These are phyloP conservation scores for Brachionus koreanus DNA, from an alignment of 1,140 invertebrate genomes.

Conservation along the genomic window DNA sequence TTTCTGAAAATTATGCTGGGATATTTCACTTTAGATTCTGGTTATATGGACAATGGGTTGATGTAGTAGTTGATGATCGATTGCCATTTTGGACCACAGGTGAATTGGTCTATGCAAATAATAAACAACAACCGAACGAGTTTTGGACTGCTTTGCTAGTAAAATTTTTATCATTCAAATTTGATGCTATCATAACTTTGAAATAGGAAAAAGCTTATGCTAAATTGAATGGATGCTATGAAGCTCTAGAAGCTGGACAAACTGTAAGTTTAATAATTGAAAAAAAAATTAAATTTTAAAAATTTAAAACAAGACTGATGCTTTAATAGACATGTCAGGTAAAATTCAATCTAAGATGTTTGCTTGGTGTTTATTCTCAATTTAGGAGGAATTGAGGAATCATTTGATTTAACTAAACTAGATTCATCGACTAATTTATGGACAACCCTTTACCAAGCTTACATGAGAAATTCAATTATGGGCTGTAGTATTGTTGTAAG, in stretches of 20 bases:
- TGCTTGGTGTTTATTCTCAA: not conserved
- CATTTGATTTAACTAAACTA: conserved; percentile 77
- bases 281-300: not conserved
- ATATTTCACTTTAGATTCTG: conserved; percentile 69
- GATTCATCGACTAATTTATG: not conserved
- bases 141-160: conserved; percentile 72
- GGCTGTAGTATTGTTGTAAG: conserved; percentile 83
- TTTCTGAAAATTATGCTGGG: conserved; percentile 60
- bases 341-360: conserved; percentile 42
- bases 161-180: not conserved
- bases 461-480: conserved; percentile 87
- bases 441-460: conserved; percentile 66
- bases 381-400: conserved; percentile 63
- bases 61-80: conserved; percentile 72
- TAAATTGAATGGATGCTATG: conserved; percentile 52
- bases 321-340: conserved; percentile 53
- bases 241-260: conserved; percentile 53
- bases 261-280: conserved; percentile 46
- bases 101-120: conserved; percentile 68
- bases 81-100: conserved; percentile 66
- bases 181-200: not conserved
- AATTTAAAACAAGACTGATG: conserved; percentile 48
- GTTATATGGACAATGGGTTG: conserved; percentile 72
- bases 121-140: conserved; percentile 67
- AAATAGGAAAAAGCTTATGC: conserved; percentile 67